Conservation (phyloP, 2,113 vertebrate genomes). For the Anguilla japonica region DNA sequence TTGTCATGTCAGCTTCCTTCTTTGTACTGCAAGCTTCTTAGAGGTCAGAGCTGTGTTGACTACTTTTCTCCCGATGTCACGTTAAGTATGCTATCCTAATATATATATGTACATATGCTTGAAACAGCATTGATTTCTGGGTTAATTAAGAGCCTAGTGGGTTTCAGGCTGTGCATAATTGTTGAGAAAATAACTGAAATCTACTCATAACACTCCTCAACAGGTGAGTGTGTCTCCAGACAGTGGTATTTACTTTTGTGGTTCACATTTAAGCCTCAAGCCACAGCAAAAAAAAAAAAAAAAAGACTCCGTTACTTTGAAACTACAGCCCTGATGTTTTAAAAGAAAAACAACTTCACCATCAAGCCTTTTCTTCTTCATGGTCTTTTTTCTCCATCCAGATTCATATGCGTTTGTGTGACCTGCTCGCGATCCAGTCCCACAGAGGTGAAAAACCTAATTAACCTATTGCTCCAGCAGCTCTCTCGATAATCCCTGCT, state of each 20-base stretch:
- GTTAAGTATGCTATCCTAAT: no score
- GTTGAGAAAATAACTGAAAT: neutral
- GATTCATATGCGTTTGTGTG: conserved; percentile 66
- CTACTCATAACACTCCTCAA: neutral
- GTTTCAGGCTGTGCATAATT: no score
- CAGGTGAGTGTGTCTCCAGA: neutral
- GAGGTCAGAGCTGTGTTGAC: no score
- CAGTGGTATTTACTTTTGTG: neutral
- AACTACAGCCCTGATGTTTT: conserved; percentile 44
- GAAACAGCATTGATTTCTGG: no score
- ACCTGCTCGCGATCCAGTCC: conserved; percentile 66
- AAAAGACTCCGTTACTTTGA: conserved; percentile 51
- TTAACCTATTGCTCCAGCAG: conserved; percentile 71
- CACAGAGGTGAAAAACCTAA: conserved; percentile 73
- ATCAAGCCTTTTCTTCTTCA: conserved; percentile 54
- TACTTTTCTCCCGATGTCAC: no score
- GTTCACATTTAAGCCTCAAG: conserved; percentile 51
- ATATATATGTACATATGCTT: no score
- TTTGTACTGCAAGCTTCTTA: no score
- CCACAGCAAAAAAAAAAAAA: conserved; percentile 46
- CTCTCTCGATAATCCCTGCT: conserved; percentile 69
- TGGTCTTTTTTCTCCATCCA: conserved; percentile 64
- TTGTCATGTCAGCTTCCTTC: no score
- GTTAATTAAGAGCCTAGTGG: no score
- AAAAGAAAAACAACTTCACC: conserved; percentile 58